Base-by-base conservation (phyloP, 2,113 vertebrate species). In the Rana temporaria region DNA sequence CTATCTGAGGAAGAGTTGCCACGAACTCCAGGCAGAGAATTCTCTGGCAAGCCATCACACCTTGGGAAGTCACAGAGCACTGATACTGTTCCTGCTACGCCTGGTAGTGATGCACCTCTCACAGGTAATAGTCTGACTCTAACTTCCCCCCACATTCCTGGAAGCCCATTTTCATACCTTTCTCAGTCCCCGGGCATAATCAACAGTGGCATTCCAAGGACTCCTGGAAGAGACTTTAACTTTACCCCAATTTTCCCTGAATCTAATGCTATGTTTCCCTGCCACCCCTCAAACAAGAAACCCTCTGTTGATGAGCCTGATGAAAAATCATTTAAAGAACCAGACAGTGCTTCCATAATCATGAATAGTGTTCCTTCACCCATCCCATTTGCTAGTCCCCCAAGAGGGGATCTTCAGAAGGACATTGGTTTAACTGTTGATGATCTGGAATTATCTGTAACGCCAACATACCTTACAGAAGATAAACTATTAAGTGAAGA, bases 111-210 rank as follows among this genome's bases (percentile, higher is more conserved):
- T 0, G 93, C 94, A 32, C 96, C 96, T 0, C 93, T 97, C 6
- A 96, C 95, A 0, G 96, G 95, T 17, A 96, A 94, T 87, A 95
- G 95, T 86, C 86, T 98, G 89, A 88, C 94, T 8, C 93, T 97
- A 62, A 94, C 95, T 88, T 98, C 97, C 64, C 97, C 97, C 1
- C 96, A 97, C 85, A 92, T 98, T 85, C 96, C 94, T 0, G 93
- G 95, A 68, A 99, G 98, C 87, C 98, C 98, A 68, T 98, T 99
- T 75, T 96, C 96, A 57, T 99, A 99, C 90, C 96, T 96, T 0
- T 93, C 96, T 52, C 97, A 97, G 24, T 98, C 98, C 56, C 98
- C 98, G 0, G 90, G 97, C 79, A 88, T 96, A 84, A 93, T 94
- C 66, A 96, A 95, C 0, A 92, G 93, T 15, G 96, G 97, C 84